These are phyloP conservation scores for Odontothrips loti DNA, from an alignment of 2,888 invertebrate genomes.

Conservation along the genomic window DNA sequence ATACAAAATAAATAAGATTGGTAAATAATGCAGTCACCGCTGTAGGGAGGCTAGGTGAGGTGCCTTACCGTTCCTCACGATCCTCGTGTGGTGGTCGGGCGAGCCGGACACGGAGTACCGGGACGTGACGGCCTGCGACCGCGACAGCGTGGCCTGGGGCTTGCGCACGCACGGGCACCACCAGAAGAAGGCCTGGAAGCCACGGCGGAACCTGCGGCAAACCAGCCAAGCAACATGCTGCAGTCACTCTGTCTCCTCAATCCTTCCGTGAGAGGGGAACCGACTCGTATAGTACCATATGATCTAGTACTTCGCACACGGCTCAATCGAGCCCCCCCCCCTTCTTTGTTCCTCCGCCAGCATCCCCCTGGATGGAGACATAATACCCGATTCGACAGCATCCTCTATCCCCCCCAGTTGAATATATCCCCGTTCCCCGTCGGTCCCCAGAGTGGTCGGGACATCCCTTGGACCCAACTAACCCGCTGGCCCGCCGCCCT, in stretches of 20 bases:
- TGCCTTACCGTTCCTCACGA: conserved; percentile 64
- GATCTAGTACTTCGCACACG: no score
- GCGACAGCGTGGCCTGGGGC: conserved; percentile 61
- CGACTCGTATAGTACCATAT: no score
- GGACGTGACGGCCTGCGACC: conserved; percentile 71
- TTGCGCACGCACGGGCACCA: conserved; percentile 77
- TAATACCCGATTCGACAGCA: no score
- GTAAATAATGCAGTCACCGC: background rate
- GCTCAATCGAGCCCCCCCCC: no score
- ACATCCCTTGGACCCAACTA: background rate
- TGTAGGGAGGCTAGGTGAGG: background rate
- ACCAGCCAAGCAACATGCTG: no score
- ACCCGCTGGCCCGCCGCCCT: background rate
- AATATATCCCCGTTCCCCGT: background rate
- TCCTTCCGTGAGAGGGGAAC: no score
- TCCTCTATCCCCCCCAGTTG: no score
- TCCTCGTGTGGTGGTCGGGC: conserved; percentile 62
- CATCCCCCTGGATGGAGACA: no score
- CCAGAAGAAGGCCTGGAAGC: conserved; percentile 87
- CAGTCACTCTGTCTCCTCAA: no score
- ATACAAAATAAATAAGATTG: background rate
- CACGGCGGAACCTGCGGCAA: conserved; percentile 75
- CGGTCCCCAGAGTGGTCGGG: background rate
- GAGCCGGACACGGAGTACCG: conserved; percentile 73
- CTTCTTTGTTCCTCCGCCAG: no score